phyloP scores from a whole-genome alignment of 2,113 vertebrate genomes.

The Prietella phreatophila region DNA sequence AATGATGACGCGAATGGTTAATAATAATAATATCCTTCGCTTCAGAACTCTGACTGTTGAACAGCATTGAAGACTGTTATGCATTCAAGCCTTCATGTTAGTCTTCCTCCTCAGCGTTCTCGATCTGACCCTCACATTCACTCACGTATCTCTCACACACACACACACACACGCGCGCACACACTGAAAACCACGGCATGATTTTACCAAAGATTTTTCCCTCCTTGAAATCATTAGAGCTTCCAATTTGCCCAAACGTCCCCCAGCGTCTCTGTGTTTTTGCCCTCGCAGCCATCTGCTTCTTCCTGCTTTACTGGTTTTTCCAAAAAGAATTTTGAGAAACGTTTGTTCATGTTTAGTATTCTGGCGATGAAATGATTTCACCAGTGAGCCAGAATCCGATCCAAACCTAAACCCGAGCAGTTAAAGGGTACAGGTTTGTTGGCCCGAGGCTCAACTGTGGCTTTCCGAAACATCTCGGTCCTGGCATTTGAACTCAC shows the following conservation, averaged over 20 bases:
- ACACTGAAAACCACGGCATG: background rate
- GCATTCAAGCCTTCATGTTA: slow-evolving; percentile 30
- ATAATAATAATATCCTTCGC: slow-evolving; percentile 21
- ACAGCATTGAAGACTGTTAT: slow-evolving; percentile 22
- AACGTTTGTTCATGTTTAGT: background rate
- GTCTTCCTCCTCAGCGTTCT: slow-evolving; percentile 29
- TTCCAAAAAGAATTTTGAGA: background rate
- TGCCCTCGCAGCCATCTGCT: background rate
- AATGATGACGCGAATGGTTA: slow-evolving; percentile 27
- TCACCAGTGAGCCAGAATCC: background rate
- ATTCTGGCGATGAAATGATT: background rate
- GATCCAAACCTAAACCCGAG: background rate
- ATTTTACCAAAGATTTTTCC: slow-evolving; percentile 29
- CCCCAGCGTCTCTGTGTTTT: background rate
- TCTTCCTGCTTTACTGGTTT: background rate
- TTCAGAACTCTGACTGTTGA: slow-evolving; percentile 20
- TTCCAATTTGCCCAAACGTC: background rate
- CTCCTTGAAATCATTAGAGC: slow-evolving; percentile 18
- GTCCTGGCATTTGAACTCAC: background rate
- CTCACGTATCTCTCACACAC: background rate
- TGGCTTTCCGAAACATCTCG: background rate
- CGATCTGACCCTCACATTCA: background rate
- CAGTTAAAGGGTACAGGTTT: background rate
- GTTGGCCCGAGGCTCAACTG: background rate
- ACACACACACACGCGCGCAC: background rate